Evolutionary conservation across 2,113 vertebrate species (phyloP).

Genomic region (Eleginops maclovinus): DNA sequence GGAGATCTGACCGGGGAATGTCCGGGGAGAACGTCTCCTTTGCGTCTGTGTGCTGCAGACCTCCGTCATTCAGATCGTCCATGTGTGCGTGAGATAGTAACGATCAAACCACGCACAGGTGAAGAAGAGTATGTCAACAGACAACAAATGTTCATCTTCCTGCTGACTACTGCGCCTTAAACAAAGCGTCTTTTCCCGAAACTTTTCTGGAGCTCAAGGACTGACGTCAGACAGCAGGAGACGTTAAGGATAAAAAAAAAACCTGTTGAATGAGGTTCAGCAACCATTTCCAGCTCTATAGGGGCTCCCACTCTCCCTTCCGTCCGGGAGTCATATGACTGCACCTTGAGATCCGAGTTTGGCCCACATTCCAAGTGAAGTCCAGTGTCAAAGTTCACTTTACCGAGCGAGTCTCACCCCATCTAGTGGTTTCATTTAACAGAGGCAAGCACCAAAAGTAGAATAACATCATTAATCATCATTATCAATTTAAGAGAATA

Average conservation of each 20-base stretch:
- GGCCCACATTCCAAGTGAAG: conserved; percentile 69
- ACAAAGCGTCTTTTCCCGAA: neutral
- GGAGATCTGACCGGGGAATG: neutral
- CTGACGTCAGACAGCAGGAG: neutral
- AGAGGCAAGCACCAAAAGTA: neutral
- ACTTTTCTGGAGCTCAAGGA: neutral
- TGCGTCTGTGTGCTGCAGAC: conserved; percentile 6
- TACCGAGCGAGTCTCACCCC: conserved; percentile 23
- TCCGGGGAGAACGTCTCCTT: neutral
- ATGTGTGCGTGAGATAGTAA: conserved; percentile 11
- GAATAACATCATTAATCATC: too few species aligned
- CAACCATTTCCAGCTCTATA: neutral
- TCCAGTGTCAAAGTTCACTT: conserved; percentile 51
- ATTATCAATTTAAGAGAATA: too few species aligned
- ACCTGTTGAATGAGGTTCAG: neutral
- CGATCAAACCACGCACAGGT: conserved; percentile 8
- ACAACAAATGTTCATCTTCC: conserved; percentile 14
- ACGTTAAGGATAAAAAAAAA: neutral
- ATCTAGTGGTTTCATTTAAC: conserved; percentile 53
- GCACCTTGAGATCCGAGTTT: conserved; percentile 53
- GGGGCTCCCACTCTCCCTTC: neutral
- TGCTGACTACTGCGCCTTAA: neutral
- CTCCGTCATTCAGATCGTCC: conserved; percentile 17
- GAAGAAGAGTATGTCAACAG: neutral
- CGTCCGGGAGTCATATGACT: conserved; percentile 66